phyloP scores from a whole-genome alignment of 2,888 invertebrate species.

The Smittia aterrima region DNA sequence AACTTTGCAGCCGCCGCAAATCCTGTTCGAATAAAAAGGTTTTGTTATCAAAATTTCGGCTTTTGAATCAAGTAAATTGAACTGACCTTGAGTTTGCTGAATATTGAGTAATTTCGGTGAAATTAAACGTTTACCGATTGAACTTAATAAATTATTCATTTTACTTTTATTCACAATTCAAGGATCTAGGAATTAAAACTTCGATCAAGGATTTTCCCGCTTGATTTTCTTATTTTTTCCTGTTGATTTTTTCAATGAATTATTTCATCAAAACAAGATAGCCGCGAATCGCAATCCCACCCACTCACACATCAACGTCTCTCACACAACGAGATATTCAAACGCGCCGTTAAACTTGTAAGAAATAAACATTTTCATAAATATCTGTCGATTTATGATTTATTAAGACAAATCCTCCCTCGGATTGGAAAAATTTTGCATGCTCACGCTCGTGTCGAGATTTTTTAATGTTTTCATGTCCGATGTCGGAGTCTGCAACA shows the following conservation, averaged over 20 bases:
- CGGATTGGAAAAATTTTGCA: background rate
- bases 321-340: no score
- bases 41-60: background rate
- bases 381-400: background rate
- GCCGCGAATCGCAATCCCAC: no score
- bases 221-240: no score
- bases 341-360: no score
- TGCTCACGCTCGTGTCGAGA: slow-evolving; percentile 1
- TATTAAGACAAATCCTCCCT: background rate
- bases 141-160: background rate
- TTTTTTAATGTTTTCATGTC: slow-evolving; percentile 27
- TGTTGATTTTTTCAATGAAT: no score
- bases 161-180: background rate
- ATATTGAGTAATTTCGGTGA: background rate
- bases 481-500: slow-evolving; percentile 1
- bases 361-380: no score
- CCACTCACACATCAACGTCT: no score
- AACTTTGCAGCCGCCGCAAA: slow-evolving; percentile 25
- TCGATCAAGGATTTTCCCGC: no score
- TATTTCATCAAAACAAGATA: no score
- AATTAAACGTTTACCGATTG: background rate
- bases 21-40: background rate
- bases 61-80: background rate
- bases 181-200: no score
- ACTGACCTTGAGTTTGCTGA: slow-evolving; percentile 29